Evolutionary conservation across 2,888 invertebrate species (phyloP).

Genomic region (Phragmatobia fuliginosa): DNA sequence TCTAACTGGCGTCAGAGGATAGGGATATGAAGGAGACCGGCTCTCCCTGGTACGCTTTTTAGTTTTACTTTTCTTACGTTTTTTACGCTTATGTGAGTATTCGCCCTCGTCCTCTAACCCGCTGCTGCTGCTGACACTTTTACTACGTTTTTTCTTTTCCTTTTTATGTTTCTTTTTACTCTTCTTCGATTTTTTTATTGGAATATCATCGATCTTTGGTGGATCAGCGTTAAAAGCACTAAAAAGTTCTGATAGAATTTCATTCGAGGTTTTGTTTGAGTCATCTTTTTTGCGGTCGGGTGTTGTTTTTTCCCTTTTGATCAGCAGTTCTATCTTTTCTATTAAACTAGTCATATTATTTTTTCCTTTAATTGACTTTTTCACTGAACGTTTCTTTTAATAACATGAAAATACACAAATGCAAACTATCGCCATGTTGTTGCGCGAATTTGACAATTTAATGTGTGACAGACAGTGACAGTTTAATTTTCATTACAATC

Average conservation of each 20-base stretch:
- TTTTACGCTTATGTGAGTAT: conserved; percentile 85
- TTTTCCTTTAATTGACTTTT: conserved; percentile 18
- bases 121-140: conserved; percentile 74
- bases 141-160: conserved; percentile 83
- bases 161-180: conserved; percentile 88
- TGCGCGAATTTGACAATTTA: conserved; percentile 24
- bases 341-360: conserved; percentile 74
- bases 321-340: conserved; percentile 78
- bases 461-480: conserved; percentile 18
- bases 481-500: background rate
- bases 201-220: conserved; percentile 82
- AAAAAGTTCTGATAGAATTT: conserved; percentile 94
- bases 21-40: conserved; percentile 60
- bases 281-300: conserved; percentile 80
- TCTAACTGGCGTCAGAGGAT: conserved; percentile 65
- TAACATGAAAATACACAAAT: conserved; percentile 10
- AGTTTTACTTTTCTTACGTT: conserved; percentile 85
- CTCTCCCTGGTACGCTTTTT: conserved; percentile 68
- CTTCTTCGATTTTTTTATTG: conserved; percentile 81
- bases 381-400: conserved; percentile 23
- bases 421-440: conserved; percentile 18
- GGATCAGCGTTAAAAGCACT: conserved; percentile 92
- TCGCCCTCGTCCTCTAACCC: conserved; percentile 78
- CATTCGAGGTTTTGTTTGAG: conserved; percentile 89
- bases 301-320: conserved; percentile 80